phyloP scores from a whole-genome alignment of 2,888 invertebrate species.

The Megastigmus dorsalis region DNA sequence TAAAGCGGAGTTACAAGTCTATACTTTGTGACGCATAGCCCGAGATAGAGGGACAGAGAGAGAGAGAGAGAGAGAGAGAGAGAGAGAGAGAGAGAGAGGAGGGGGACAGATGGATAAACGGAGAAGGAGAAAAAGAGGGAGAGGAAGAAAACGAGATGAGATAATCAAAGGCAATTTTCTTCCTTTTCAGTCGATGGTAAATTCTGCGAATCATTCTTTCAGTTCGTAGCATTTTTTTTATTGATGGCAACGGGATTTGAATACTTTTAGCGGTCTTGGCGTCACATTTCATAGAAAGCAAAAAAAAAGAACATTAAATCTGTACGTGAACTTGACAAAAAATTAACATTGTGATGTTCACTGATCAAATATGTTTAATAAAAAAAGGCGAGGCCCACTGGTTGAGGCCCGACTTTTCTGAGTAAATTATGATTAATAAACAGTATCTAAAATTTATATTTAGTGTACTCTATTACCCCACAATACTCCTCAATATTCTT shows the following conservation, averaged over 20 bases:
- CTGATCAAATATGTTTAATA: slow-evolving; percentile 68
- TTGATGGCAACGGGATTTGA: slow-evolving; percentile 35
- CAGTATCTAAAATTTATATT: slow-evolving; percentile 70
- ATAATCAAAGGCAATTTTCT: slow-evolving; percentile 14
- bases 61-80: no score
- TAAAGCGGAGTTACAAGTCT: slow-evolving; percentile 54
- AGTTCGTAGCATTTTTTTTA: not conserved
- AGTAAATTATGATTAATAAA: slow-evolving; percentile 71
- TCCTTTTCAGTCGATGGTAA: slow-evolving; percentile 29
- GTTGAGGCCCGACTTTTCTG: slow-evolving; percentile 70
- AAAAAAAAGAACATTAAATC: slow-evolving; percentile 52
- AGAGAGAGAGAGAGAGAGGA: no score
- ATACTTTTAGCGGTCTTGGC: slow-evolving; percentile 58
- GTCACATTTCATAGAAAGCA: slow-evolving; percentile 58
- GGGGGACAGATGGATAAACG: no score
- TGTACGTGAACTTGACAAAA: slow-evolving; percentile 64
- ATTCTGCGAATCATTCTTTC: not conserved
- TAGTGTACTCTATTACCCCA: no score
- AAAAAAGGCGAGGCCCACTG: slow-evolving; percentile 67
- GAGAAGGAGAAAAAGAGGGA: no score
- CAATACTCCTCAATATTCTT: no score
- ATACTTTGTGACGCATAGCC: slow-evolving; percentile 58
- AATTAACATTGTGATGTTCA: slow-evolving; percentile 70
- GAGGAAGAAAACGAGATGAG: no score
- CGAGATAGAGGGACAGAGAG: slow-evolving; percentile 3